These are phyloP conservation scores for Drosophila repletoides DNA, from an alignment of 1,140 invertebrate species.

Conservation along the genomic window DNA sequence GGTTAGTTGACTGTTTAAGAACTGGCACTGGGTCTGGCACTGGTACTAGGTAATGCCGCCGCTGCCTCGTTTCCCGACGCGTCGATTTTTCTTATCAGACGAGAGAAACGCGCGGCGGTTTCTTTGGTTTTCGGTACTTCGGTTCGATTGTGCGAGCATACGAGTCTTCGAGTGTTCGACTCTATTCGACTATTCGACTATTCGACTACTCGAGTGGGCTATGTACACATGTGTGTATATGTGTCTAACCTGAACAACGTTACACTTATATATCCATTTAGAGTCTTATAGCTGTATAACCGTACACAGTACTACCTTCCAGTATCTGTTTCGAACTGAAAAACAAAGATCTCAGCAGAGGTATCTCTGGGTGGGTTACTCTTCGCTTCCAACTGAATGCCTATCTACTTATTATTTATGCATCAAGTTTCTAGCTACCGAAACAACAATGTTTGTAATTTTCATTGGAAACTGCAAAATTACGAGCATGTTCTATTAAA, in stretches of 20 bases:
- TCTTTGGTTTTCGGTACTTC: conserved; percentile 24
- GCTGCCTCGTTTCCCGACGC: conserved; percentile 3
- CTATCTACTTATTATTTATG: conserved; percentile 13
- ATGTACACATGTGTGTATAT: conserved; percentile 9
- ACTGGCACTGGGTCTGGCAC: conserved; percentile 36
- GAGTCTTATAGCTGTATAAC: neutral
- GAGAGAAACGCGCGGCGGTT: conserved; percentile 35
- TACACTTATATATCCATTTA: conserved; percentile 20
- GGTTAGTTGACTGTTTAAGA: conserved; percentile 55
- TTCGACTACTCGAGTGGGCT: neutral
- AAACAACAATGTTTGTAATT: conserved; percentile 6
- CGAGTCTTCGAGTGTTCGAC: neutral
- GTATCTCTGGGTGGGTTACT: neutral
- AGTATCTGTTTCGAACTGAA: neutral
- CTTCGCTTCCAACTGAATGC: neutral
- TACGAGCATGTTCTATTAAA: no score
- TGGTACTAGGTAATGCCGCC: conserved; percentile 1
- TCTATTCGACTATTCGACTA: neutral
- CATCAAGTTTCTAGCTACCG: conserved; percentile 10
- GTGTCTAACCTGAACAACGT: neutral
- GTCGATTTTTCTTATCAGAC: conserved; percentile 42
- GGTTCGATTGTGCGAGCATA: conserved; percentile 1
- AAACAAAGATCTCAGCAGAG: neutral
- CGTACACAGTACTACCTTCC: conserved; percentile 3
- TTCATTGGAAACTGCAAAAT: no score